phyloP scores from a whole-genome alignment of 1,140 invertebrate genomes.

The Chrysomallon squamiferum region DNA sequence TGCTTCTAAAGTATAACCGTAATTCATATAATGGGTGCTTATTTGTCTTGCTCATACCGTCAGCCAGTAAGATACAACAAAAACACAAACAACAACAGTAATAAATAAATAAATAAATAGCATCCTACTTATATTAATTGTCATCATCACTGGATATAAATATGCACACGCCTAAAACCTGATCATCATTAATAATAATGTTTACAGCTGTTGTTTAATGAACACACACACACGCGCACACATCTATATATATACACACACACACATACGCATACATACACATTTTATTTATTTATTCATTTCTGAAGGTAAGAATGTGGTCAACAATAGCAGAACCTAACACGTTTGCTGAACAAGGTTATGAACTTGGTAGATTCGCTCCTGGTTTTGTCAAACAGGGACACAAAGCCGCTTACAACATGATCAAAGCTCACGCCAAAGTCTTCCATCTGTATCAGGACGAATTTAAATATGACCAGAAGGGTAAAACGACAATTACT shows the following conservation, averaged over 20 bases:
- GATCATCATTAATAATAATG: background rate
- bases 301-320: background rate
- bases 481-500: slow-evolving; percentile 9
- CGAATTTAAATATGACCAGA: slow-evolving; percentile 9
- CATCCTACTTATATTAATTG: background rate
- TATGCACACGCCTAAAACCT: background rate
- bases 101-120: background rate
- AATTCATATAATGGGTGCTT: too few species aligned
- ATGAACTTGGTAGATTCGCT: background rate
- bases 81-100: too few species aligned
- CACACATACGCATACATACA: background rate
- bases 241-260: background rate
- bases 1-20: too few species aligned
- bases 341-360: background rate
- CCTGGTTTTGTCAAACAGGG: background rate
- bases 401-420: slow-evolving; percentile 20
- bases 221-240: background rate
- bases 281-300: background rate
- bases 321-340: background rate
- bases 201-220: background rate
- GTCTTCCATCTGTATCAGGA: slow-evolving; percentile 36
- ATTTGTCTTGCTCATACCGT: too few species aligned
- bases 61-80: too few species aligned
- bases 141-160: background rate
- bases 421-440: slow-evolving; percentile 45